Evolutionary conservation across 2,888 invertebrate genomes (phyloP).

Genomic region (Argyresthia albistria): DNA sequence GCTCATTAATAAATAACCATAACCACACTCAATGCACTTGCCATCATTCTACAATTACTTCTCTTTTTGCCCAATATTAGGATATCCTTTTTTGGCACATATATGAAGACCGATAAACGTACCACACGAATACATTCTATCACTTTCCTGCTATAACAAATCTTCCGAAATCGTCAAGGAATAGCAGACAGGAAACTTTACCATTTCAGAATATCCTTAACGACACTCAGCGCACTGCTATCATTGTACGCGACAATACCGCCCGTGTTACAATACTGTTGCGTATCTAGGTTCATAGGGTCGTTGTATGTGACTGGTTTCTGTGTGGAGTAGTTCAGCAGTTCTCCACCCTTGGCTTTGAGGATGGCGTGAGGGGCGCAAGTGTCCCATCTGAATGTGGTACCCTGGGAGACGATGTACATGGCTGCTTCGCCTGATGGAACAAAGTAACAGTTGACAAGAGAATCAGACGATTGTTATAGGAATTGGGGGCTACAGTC

Average conservation of each 20-base stretch:
- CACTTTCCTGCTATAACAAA: too few species aligned
- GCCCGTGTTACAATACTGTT: constrained; percentile 42
- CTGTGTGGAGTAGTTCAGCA: constrained; percentile 36
- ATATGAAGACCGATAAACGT: too few species aligned
- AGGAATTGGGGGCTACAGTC: too few species aligned
- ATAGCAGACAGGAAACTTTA: background rate
- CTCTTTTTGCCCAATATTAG: too few species aligned
- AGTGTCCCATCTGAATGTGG: constrained; percentile 93
- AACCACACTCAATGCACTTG: too few species aligned
- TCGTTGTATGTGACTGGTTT: constrained; percentile 45
- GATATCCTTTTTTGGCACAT: too few species aligned
- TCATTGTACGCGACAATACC: constrained; percentile 48
- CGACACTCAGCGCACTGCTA: constrained; percentile 18
- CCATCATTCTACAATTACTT: too few species aligned
- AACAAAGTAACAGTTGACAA: background rate
- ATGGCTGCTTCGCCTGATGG: constrained; percentile 57
- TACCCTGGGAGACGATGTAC: constrained; percentile 84
- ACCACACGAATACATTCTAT: too few species aligned
- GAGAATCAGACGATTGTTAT: too few species aligned
- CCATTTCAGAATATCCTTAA: background rate
- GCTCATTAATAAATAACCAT: too few species aligned
- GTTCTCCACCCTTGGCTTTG: constrained; percentile 83
- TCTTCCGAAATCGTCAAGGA: too few species aligned
- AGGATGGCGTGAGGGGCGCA: constrained; percentile 93
- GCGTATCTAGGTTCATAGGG: constrained; percentile 28